These are phyloP conservation scores for Scatophagus argus DNA, from an alignment of 2,113 vertebrate species.

Conservation along the genomic window DNA sequence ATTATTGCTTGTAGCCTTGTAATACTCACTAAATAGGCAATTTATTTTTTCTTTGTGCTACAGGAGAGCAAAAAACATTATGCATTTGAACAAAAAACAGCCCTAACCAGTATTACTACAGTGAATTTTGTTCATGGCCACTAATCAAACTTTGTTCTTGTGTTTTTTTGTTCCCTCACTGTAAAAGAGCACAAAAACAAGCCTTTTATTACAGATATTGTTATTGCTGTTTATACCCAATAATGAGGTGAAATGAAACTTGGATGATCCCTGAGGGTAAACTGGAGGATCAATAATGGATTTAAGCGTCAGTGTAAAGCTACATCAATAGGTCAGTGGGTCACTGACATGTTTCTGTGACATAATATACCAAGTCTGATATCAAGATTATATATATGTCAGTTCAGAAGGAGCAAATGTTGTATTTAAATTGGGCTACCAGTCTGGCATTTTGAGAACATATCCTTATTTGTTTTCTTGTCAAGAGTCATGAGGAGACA, in stretches of 20 bases:
- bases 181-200: slow-evolving; percentile 15
- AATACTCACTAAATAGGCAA: not conserved
- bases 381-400: not conserved
- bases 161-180: not conserved
- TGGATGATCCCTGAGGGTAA: not conserved
- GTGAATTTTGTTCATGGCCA: not conserved
- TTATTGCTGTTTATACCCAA: not conserved
- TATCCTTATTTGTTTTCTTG: not conserved
- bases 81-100: slow-evolving; percentile 8
- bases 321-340: slow-evolving; percentile 15
- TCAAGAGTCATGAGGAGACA: not conserved
- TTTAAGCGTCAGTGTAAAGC: not conserved
- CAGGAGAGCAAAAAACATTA: not conserved
- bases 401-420: not conserved
- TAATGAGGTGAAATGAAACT: slow-evolving; percentile 39
- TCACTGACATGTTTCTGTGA: not conserved
- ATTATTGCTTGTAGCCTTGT: too few relatives aligned
- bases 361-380: not conserved
- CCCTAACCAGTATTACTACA: not conserved
- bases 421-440: not conserved
- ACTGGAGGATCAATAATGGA: slow-evolving; percentile 17
- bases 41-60: not conserved
- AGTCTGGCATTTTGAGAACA: not conserved
- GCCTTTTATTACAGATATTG: not conserved
- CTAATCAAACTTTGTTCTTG: not conserved